Evolutionary conservation across 2,797 vertebrate species (phyloP).

Genomic region (Corythornis leucogaster): DNA sequence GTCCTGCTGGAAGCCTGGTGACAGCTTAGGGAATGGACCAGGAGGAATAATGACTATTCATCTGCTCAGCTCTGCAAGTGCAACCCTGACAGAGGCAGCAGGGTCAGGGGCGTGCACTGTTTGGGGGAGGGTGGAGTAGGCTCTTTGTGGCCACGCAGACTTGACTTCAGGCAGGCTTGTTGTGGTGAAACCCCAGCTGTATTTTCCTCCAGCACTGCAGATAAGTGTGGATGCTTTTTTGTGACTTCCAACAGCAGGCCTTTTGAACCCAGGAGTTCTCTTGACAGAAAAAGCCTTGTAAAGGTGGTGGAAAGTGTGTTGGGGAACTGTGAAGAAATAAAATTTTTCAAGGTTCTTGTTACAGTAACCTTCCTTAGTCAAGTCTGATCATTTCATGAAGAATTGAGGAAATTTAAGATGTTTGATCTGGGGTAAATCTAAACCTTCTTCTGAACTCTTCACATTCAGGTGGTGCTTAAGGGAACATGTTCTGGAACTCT

Average conservation of each 20-base stretch:
- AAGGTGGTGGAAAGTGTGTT: background rate
- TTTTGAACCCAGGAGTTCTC: background rate
- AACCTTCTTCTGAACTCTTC: background rate
- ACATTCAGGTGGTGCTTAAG: background rate
- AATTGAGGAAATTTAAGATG: background rate
- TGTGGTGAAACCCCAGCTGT: background rate
- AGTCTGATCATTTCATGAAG: background rate
- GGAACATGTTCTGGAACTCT: background rate
- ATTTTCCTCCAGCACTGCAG: background rate
- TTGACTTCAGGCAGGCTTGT: background rate
- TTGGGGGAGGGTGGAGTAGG: background rate
- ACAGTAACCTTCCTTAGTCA: background rate
- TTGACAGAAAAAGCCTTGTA: background rate
- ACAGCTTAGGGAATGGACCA: background rate
- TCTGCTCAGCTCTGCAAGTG: rapidly evolving
- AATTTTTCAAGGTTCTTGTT: background rate
- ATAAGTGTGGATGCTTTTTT: background rate
- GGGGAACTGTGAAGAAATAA: background rate
- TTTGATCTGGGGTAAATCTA: background rate
- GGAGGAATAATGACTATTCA: background rate
- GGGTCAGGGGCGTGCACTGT: background rate
- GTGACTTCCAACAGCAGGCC: background rate
- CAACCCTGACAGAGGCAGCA: background rate
- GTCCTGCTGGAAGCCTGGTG: background rate
- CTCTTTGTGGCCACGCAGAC: background rate